Evolutionary conservation across 2,888 invertebrate species (phyloP).

Genomic region (Lottia scabra): DNA sequence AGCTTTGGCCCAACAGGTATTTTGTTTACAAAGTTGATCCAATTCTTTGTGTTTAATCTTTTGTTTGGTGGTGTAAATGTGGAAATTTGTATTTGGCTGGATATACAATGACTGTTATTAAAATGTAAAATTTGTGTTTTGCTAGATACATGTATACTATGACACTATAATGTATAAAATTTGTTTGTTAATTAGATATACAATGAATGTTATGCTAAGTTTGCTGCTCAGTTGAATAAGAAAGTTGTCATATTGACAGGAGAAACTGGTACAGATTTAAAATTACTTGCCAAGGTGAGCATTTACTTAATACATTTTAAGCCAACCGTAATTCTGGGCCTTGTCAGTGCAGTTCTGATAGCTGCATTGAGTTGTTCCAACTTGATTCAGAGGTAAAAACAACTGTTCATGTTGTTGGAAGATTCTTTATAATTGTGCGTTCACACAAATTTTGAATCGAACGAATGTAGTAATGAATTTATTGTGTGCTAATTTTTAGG

Average conservation of each 20-base stretch:
- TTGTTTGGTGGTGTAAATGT: no score
- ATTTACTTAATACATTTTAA: no score
- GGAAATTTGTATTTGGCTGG: no score
- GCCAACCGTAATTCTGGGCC: no score
- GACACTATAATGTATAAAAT: neutral
- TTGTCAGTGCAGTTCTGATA: no score
- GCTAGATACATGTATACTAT: neutral
- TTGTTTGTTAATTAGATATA: constrained; percentile 72
- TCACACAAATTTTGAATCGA: no score
- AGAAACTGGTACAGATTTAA: constrained; percentile 97
- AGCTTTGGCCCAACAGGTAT: constrained; percentile 80
- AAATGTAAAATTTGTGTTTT: neutral
- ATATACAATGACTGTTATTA: neutral
- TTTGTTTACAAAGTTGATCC: neutral
- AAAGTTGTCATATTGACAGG: constrained; percentile 90
- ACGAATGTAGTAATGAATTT: no score
- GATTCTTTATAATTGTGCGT: no score
- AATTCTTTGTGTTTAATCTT: no score
- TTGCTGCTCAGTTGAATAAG: constrained; percentile 80
- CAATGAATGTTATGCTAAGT: constrained; percentile 91
- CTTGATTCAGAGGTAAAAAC: neutral
- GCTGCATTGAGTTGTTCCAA: no score
- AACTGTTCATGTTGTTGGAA: neutral
- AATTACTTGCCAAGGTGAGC: constrained; percentile 75
- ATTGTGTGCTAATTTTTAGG: no score